Evolutionary conservation across 2,888 invertebrate species (phyloP), one percentile per base, ranked within the genome.

Genomic region (Sussaba pulchella): DNA sequence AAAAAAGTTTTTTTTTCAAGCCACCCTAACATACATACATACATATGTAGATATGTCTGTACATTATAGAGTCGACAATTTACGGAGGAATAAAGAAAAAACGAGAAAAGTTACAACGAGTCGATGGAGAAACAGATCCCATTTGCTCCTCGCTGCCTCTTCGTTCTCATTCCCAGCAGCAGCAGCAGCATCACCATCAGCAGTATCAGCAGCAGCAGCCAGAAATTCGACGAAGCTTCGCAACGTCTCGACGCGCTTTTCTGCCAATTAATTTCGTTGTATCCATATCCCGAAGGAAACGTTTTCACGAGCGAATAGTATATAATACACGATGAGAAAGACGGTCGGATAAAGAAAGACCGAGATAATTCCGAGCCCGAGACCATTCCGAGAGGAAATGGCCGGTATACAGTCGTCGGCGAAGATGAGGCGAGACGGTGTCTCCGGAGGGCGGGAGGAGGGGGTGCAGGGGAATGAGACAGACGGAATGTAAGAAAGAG

Each of bases 261-360:
- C 77, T 82, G 84, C 82, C 85, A 85, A 87, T 87, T 85, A 87
- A 87, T 85, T 84, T 84, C 66, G 66, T 70, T 78, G 84, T 82
- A 82, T 77, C 76, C 82, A 82, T 85, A 84, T 81, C 83, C 85
- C 86, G 84, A 82, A 83, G 84, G 85, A 84, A 83, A 74, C 64
- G 77, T 78, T 78, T 64, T 70, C 77, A 70, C 74, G 61, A 57
- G 69, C 73, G 69, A 73, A 77, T 70, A 67, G 81, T 78, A 78
- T 71, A 78, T 71, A 64, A 78, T 81, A 74, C 70, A 66, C 31
- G 75, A 52, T 45, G 43, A 64, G 79, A 70, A 79, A 74, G 74
- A 75, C 66, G 69, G 76, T n/a, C n/a, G 66, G 81, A 77, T 81
- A 77, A 81, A 78, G 81, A 78, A 78, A 78, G 59, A 26, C 63